phyloP scores from a whole-genome alignment of 2,113 vertebrate species.

The Pan paniscus region DNA sequence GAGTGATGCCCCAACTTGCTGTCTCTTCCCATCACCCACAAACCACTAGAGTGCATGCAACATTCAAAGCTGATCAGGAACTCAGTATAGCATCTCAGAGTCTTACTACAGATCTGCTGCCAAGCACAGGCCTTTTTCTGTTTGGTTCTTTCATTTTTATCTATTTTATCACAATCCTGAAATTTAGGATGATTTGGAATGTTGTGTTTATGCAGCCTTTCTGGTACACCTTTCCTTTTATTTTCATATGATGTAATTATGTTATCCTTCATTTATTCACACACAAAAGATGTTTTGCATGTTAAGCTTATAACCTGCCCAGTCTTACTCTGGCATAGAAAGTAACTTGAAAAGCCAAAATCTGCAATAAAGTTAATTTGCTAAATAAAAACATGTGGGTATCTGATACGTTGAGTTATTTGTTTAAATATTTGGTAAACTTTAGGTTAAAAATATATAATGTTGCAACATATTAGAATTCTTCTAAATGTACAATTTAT shows the following conservation, averaged over 20 bases:
- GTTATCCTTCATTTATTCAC: background rate
- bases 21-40: background rate
- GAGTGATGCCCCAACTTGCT: background rate
- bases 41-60: background rate
- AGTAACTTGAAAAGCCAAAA: background rate
- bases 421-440: constrained; percentile 17
- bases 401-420: background rate
- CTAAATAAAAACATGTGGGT: background rate
- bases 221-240: background rate
- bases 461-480: background rate
- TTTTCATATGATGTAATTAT: background rate
- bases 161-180: background rate
- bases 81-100: background rate
- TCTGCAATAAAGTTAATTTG: background rate
- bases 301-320: background rate
- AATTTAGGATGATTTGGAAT: background rate
- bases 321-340: background rate
- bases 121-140: background rate
- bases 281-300: background rate
- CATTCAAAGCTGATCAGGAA: background rate
- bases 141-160: background rate
- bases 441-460: background rate
- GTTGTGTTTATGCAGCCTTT: background rate
- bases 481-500: background rate
- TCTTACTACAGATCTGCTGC: background rate